Evolutionary conservation across 2,113 vertebrate genomes (phyloP), one percentile per base, ranked within the genome.

Genomic region (Hypocryptadius cinnamomeus): DNA sequence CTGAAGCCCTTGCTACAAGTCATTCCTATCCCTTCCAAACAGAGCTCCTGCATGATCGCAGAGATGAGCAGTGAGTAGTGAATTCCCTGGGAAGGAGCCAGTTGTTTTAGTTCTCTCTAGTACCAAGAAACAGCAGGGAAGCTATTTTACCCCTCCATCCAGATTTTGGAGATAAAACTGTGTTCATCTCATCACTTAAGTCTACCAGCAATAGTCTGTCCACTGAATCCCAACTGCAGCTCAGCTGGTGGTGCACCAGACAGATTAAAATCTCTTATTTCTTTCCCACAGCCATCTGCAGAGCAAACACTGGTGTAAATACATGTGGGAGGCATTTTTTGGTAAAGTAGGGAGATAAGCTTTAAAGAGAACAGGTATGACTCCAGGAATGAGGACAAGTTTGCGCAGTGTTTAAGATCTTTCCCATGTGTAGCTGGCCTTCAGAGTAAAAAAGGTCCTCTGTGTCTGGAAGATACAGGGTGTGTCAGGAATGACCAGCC

Each of bases 251-350:
- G 33, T 87, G 28, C 3, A 4, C 30, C 42, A 92, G 31, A 20
- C 50, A 86, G 47, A 88, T 92, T 60, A 94, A 92, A 92, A 84
- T 95, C 85, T 77, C 1, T 77, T 77, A 4, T 94, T 84, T 92
- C 92, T 95, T 92, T 93, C 44, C 79, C 60, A 83, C 54, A 83
- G 79, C 56, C 79, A 50, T 93, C 88, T 92, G 71, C 66, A 50
- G 64, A 73, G 60, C 1, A 4, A 89, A 45, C 20, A 23, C 13
- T 60, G n/a, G 17, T 79, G 57, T 81, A 92, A 92, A 70, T 88
- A 86, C 28, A 53, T 7, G 15, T 79, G 64, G 59, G 63, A 92
- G 70, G 61, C 20, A 28, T 69, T 71, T 72, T 66, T 87, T 73
- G 3, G 45, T 85, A 12, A 85, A 82, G 44, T 3, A 42, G 21